Percentiles rank a stretch among this genome's conserved stretches.
phyloP scores from a whole-genome alignment of 2,888 invertebrate species.

The Lasioglossum villosulum region DNA sequence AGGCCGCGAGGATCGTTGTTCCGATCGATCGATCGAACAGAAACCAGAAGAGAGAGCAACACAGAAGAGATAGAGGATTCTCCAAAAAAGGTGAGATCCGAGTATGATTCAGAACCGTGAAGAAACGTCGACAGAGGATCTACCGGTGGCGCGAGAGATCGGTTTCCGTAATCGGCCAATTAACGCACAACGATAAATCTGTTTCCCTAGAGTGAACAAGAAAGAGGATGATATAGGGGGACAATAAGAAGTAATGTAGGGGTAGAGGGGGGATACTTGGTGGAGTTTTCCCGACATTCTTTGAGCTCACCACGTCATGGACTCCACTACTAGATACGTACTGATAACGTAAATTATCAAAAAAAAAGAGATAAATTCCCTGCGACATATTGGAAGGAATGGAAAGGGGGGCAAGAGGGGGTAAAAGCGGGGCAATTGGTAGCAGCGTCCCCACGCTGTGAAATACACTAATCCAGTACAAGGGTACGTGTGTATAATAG shows the following conservation, averaged over 20 bases:
- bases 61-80: background rate
- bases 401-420: too few relatives aligned
- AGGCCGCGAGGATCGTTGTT: background rate
- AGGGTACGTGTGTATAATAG: background rate
- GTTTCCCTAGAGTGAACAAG: background rate
- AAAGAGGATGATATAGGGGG: too few relatives aligned
- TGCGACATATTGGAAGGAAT: background rate
- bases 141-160: slow-evolving; percentile 19
- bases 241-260: background rate
- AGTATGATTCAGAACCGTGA: slow-evolving; percentile 28
- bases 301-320: background rate
- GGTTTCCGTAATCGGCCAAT: slow-evolving; percentile 20
- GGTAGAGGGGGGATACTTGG: background rate
- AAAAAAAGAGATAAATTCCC: background rate
- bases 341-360: background rate
- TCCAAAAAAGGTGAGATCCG: slow-evolving; percentile 53
- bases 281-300: too few relatives aligned
- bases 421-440: background rate
- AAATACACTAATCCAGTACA: background rate
- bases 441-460: too few relatives aligned
- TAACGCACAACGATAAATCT: slow-evolving; percentile 21
- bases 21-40: slow-evolving; percentile 4
- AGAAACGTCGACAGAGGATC: slow-evolving; percentile 22
- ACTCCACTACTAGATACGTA: background rate
- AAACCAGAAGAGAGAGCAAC: background rate